Conservation (phyloP, 2,888 invertebrate genomes). For the Acheta domesticus region DNA sequence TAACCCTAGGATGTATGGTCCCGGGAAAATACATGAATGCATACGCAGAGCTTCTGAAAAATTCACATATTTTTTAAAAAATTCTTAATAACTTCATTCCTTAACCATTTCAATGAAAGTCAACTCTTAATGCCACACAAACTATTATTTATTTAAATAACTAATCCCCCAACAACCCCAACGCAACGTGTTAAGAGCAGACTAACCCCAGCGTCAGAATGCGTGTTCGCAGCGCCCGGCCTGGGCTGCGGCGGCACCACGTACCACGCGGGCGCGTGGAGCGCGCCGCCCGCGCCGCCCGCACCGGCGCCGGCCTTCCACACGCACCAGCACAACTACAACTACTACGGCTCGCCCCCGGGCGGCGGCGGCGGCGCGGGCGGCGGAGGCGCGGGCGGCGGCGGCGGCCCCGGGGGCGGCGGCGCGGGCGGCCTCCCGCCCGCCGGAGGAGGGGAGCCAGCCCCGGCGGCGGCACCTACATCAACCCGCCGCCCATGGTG, state of each 20-base stretch:
- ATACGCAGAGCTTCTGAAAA: too few species aligned
- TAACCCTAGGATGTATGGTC: too few species aligned
- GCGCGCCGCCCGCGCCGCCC: slow-evolving; percentile 27
- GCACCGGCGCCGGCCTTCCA: slow-evolving; percentile 32
- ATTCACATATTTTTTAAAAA: too few species aligned
- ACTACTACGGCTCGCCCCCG: slow-evolving; percentile 61
- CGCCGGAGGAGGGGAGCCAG: slow-evolving; percentile 31
- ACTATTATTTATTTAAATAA: too few species aligned
- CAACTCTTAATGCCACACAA: too few species aligned
- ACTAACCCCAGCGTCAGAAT: background rate
- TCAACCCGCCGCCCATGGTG: slow-evolving; percentile 66
- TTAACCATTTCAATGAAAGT: too few species aligned
- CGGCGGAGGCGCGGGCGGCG: slow-evolving; percentile 52
- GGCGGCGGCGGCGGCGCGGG: slow-evolving; percentile 47
- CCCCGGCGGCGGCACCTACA: slow-evolving; percentile 40
- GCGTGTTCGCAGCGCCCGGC: slow-evolving; percentile 30
- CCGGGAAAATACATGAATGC: too few species aligned
- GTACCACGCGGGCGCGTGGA: slow-evolving; percentile 33
- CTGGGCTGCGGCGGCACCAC: slow-evolving; percentile 35
- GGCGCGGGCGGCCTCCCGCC: slow-evolving; percentile 42
- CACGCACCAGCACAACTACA: slow-evolving; percentile 50
- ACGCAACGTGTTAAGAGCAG: too few species aligned
- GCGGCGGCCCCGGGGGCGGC: slow-evolving; percentile 50
- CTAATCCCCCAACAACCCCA: too few species aligned
- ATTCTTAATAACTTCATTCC: too few species aligned